Base-by-base conservation (phyloP, 2,888 invertebrate species). In the Chirona hameri region DNA sequence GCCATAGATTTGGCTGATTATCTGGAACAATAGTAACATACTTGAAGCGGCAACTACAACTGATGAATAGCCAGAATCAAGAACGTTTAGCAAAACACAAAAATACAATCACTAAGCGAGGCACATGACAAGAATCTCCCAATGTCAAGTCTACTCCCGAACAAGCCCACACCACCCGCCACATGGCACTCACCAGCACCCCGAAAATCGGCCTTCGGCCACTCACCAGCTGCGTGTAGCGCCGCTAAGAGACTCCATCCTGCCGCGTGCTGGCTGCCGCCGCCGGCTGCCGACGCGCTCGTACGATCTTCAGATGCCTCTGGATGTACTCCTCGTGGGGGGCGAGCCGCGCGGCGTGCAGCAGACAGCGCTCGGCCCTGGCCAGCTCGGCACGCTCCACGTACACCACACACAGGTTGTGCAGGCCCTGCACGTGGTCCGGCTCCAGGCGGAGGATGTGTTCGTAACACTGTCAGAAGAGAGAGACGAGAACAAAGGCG, bases 341-440 rank as follows among this genome's bases (percentile, higher is more conserved):
- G 0, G 97, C 96, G 46, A 97, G 89, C 12, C 91, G 90, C 82
- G 94, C 93, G 0, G 96, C 96, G 81, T 93, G 91, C 81, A 93
- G 91, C 29, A 98, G 91, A 87, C 98, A 98, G 82, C 92, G 91
- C 85, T 95, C 95, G 0, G 98, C 98, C 82, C 92, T 90, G n/a
- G 92, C 90, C 52, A 98, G 90, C 86, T 94, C 93, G 18, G 97
- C 97, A 65, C 95, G 91, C 88, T 98, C 98, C 12, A 98, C 97
- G 86, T 94, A 94, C 0, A 98, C 97, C 14, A 98, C 98, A 89
- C 98, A 98, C 46, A 98, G 90, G 89, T 98, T 98, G 90, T 98
- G 98, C 79, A 95, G 90, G 0, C 97, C 98, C 89, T 98, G 98
- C 84, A 96, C 94, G 88, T 98, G 97, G 85, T 93, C 92, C 0